These are phyloP conservation scores for Clamator glandarius DNA, from an alignment of 2,797 vertebrate species.

Conservation along the genomic window DNA sequence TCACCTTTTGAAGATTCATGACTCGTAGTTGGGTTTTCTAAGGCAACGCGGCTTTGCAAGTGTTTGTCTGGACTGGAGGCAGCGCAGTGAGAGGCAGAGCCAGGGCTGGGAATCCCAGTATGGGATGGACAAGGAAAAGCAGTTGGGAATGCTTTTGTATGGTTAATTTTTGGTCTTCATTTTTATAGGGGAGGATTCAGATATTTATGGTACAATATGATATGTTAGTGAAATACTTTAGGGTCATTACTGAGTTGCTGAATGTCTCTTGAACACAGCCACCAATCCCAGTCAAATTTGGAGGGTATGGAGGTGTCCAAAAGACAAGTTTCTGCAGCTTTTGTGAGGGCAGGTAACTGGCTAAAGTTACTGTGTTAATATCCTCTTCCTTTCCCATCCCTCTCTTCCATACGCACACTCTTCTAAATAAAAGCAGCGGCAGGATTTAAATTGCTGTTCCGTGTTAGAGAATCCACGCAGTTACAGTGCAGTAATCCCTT, in stretches of 20 bases:
- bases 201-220: background rate
- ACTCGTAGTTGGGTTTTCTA: background rate
- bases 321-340: background rate
- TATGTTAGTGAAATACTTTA: background rate
- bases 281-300: background rate
- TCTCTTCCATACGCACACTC: background rate
- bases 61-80: background rate
- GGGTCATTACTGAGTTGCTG: background rate
- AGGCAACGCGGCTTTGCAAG: background rate
- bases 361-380: background rate
- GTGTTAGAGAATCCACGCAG: background rate
- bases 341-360: background rate
- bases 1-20: background rate
- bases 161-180: background rate
- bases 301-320: fast-evolving
- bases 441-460: background rate
- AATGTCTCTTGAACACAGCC: background rate
- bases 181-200: background rate
- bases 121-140: background rate
- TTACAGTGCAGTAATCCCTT: background rate
- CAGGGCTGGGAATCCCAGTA: background rate
- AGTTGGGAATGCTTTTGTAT: background rate
- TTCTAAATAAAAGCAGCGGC: background rate
- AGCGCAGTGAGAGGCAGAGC: background rate
- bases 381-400: background rate